Evolutionary conservation across 2,888 invertebrate genomes (phyloP), one percentile per base, ranked within the genome.

Genomic region (Coronaproctus castanopsis): DNA sequence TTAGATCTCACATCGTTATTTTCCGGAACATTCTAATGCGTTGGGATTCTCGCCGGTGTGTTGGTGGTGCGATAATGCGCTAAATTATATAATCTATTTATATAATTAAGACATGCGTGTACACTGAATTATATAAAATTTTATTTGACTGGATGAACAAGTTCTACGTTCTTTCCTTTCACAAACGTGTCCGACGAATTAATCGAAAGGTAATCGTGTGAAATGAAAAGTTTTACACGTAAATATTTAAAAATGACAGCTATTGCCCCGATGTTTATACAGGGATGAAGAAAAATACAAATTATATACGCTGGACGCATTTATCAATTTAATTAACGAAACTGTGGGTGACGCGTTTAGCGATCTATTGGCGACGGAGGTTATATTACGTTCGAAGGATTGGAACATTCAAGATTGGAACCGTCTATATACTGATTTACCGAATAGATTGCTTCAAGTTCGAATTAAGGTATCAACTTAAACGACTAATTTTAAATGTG

Each of bases 271-370:
- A 54, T 56, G 18, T 55, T 21, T 54, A 55, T 55, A 57, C 36
- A 63, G 62, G 8, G 22, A 54, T 8, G 52, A n/a, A 22, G 53
- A 58, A 18, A 52, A 36, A 21, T 21, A 50, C 8, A 60, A 60
- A 1, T 83, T 85, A 0, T 72, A 75, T 48, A 77, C 78, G 21
- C 74, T 95, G 10, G 70, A 79, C 2, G 75, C 78, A 65, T 74
- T 89, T 58, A 83, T 91, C 62, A 83, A 91, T 71, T 76, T 95
- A 67, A 88, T 91, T 18, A 96, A 95, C 72, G 91, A 93, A 74
- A 85, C 88, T 0, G 90, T 97, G 0, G 98, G 98, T 0, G 98
- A 98, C 75, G 97, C 97, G 2, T 82, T 98, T 58, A 92, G 96
- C 0, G 97, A 97, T 70, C 78, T 98, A 79, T 76, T 99, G 61